Evolutionary conservation across 2,113 vertebrate genomes (phyloP).

Genomic region (Cyphomyrus plagiostoma): DNA sequence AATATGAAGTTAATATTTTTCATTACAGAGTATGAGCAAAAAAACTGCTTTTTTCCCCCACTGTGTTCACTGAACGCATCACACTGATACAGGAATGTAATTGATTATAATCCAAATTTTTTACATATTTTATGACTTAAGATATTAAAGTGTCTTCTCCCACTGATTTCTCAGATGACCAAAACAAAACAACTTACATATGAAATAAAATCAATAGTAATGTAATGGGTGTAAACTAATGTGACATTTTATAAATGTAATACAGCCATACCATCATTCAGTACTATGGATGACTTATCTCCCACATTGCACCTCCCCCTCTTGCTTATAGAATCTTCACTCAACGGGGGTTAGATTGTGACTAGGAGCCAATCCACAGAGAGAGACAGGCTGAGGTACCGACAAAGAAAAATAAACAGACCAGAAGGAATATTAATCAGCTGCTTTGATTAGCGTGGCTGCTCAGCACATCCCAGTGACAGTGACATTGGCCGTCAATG

Average conservation of each 20-base stretch:
- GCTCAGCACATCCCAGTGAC: conserved; percentile 71
- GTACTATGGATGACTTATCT: neutral
- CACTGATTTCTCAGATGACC: neutral
- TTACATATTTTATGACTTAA: neutral
- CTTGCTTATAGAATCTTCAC: neutral
- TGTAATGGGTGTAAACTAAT: neutral
- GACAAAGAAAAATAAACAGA: conserved; percentile 31
- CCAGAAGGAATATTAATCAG: conserved; percentile 72
- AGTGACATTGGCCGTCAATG: conserved; percentile 81
- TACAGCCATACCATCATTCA: neutral
- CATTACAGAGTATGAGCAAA: neutral
- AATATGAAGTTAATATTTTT: neutral
- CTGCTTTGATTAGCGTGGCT: conserved; percentile 65
- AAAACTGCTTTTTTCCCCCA: neutral
- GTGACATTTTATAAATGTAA: neutral
- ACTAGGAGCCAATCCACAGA: conserved; percentile 6
- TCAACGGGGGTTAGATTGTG: neutral
- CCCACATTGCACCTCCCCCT: neutral
- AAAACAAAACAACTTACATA: neutral
- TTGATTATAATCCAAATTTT: neutral
- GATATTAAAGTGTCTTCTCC: neutral
- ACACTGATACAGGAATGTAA: neutral
- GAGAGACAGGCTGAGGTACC: conserved; percentile 36
- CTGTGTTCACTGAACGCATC: neutral
- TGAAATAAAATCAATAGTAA: neutral